Base-by-base conservation (phyloP, 2,797 vertebrate genomes). In the Cephalopachus bancanus region DNA sequence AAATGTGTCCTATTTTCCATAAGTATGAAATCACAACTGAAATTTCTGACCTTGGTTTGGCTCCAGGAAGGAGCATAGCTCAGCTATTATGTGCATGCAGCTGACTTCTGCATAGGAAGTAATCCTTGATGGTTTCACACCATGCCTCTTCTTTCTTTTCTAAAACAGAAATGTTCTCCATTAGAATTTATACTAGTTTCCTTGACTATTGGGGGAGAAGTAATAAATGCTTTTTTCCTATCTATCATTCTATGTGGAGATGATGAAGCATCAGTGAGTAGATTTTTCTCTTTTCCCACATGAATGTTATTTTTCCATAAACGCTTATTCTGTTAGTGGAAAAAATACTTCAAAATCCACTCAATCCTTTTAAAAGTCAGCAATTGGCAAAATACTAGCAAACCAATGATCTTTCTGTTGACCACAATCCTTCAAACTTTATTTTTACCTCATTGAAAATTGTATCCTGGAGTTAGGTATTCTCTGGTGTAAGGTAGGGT, bases 61-160 rank as follows among this genome's bases (percentile, higher is more conserved):
- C 98, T 98, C 99, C 97, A 98, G 96, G 92, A 98, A 97, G 81
- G 96, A 97, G 95, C 81, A 96, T 93, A 97, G 93, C 64, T 97
- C 96, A 90, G 59, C 97, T 97, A 97, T 98, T 98, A 98, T 98
- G 84, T 97, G 93, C 98, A 98, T 98, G 98, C 98, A 99, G 98
- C 98, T 99, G 98, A 99, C 98, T 98, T 98, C 98, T 98, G 98
- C 96, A 98, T 98, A 99, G 99, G 99, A 99, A 99, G 97, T 98
- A 98, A 98, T 98, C 97, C 96, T 78, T 94, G 93, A 93, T 98
- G 98, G 97, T 98, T 98, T 85, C 96, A 96, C 98, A 84, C 37
- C 79, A 89, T 95, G 91, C 71, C 92, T 98, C 90, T 93, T 20
- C 57, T 93, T 83, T 67, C 57, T 94, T 87, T 93, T 93, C 91